phyloP scores from a whole-genome alignment of 2,797 vertebrate species.

The Xenopus petersii region DNA sequence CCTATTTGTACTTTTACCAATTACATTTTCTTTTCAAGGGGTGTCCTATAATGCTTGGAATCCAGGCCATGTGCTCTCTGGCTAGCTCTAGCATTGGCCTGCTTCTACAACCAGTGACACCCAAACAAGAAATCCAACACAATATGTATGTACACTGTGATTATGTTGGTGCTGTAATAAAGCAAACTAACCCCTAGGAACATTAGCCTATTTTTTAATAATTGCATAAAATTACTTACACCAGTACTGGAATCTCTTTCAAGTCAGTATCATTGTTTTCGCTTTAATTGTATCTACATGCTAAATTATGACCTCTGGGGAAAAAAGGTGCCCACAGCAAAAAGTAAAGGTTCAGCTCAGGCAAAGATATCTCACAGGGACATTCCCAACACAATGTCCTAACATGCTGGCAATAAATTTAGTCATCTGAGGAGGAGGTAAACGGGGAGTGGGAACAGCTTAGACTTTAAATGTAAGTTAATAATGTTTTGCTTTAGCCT shows the following conservation, averaged over 20 bases:
- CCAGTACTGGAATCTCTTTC: background rate
- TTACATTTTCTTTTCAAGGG: no score
- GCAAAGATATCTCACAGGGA: constrained; percentile 39
- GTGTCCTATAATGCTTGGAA: no score
- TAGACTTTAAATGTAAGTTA: constrained; percentile 52
- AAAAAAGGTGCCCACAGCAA: constrained; percentile 38
- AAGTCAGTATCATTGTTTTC: background rate
- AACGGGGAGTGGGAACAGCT: constrained; percentile 50
- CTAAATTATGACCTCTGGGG: constrained; percentile 13
- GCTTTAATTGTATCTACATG: background rate
- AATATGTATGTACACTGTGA: no score
- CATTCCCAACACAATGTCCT: constrained; percentile 50
- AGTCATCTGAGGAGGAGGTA: constrained; percentile 48
- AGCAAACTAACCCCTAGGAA: background rate
- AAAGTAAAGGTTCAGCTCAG: constrained; percentile 47
- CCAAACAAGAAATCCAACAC: no score
- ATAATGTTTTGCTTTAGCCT: constrained; percentile 46
- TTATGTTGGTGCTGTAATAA: no score
- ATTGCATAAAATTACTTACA: background rate
- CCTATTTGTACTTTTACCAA: no score
- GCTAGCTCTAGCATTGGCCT: no score
- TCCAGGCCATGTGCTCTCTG: no score
- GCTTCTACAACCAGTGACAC: no score
- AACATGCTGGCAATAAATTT: constrained; percentile 51
- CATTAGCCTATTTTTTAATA: background rate